A percentile compares a stretch with the other conserved stretches of the same genome.
These are phyloP conservation scores for Toxotes chatareus DNA, from an alignment of 2,113 vertebrate genomes.

Conservation along the genomic window DNA sequence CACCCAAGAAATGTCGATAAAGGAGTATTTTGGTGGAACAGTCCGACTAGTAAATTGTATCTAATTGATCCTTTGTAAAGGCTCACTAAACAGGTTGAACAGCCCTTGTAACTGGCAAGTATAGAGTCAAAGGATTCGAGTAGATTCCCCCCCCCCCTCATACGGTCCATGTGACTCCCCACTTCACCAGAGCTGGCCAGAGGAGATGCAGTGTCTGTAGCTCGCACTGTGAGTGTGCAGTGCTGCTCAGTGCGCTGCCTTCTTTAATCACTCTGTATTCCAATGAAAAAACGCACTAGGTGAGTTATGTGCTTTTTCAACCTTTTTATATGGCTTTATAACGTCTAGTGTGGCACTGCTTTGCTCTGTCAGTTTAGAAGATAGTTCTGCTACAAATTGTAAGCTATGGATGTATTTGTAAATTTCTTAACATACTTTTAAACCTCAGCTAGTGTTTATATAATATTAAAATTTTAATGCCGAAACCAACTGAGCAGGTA, in stretches of 20 bases:
- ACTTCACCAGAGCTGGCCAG: slow-evolving; percentile 75
- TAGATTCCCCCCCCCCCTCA: slow-evolving; percentile 58
- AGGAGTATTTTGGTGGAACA: too few species aligned
- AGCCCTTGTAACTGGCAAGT: slow-evolving; percentile 53
- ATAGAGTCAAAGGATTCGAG: slow-evolving; percentile 69
- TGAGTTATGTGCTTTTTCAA: slow-evolving; percentile 74
- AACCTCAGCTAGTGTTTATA: not conserved
- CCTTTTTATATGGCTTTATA: not conserved
- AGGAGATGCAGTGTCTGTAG: slow-evolving; percentile 75
- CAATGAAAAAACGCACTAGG: slow-evolving; percentile 85
- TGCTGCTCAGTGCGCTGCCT: slow-evolving; percentile 71
- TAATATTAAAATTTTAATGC: rapidly evolving
- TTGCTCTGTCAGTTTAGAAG: not conserved
- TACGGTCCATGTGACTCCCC: slow-evolving; percentile 82
- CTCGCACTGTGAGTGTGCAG: slow-evolving; percentile 74
- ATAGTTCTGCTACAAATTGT: not conserved
- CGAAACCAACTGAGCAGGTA: not conserved
- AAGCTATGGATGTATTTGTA: not conserved
- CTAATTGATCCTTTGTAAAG: not conserved
- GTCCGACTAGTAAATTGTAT: not conserved
- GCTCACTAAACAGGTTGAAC: not conserved
- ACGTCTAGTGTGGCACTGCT: not conserved
- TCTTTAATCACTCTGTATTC: slow-evolving; percentile 70
- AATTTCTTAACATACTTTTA: not conserved
- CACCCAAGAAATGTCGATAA: not conserved